phyloP scores from a whole-genome alignment of 2,797 vertebrate genomes.

The Sparidentex hasta region DNA sequence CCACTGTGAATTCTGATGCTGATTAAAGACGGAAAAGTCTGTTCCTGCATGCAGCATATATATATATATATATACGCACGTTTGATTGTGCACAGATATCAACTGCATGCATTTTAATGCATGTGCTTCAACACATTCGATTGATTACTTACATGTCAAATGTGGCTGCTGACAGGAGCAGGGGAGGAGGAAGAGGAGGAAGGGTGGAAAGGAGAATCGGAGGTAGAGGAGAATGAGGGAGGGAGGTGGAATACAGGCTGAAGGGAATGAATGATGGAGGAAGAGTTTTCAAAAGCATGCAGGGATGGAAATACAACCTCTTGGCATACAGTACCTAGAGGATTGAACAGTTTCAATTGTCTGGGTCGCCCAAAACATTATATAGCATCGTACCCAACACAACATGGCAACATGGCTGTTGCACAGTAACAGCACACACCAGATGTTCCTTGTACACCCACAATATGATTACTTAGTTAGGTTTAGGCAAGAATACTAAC shows the following conservation, averaged over 20 bases:
- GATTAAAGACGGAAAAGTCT: conserved; percentile 25
- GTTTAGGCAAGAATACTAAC: too few relatives aligned
- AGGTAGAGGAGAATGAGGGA: background rate
- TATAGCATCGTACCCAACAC: too few relatives aligned
- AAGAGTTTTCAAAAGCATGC: background rate
- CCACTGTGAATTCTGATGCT: conserved; percentile 29
- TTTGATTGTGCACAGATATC: conserved; percentile 7
- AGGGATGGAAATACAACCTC: conserved; percentile 19
- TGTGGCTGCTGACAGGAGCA: conserved; percentile 17
- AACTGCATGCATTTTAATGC: conserved; percentile 10
- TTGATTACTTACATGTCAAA: conserved; percentile 14
- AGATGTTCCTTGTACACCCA: too few relatives aligned
- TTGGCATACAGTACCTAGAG: too few relatives aligned
- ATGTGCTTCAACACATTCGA: conserved; percentile 21
- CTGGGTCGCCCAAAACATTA: too few relatives aligned
- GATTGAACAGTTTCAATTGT: too few relatives aligned
- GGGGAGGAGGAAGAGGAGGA: background rate
- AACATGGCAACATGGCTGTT: too few relatives aligned
- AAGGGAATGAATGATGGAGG: background rate
- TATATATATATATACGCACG: background rate
- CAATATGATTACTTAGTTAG: too few relatives aligned
- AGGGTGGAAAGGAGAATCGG: background rate
- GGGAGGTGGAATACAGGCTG: background rate
- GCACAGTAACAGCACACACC: too few relatives aligned
- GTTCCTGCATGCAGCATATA: background rate